Percentiles rank a stretch among this genome's conserved stretches.
Evolutionary conservation across 2,113 vertebrate species (phyloP).

Genomic region (Melanerpes aurifrons): DNA sequence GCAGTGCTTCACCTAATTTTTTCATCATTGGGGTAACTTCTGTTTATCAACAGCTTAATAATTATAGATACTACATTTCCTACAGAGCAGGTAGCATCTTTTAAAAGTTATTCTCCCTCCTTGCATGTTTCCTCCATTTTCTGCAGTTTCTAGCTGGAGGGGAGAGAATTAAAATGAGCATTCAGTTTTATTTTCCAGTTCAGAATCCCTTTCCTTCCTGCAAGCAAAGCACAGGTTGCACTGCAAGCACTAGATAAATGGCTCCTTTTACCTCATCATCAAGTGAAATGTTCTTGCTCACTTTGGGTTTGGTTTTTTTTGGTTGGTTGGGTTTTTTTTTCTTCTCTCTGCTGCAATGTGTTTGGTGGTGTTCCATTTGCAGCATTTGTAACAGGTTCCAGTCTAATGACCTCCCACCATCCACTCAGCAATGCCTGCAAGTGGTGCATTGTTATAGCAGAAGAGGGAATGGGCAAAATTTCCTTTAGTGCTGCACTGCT

Average conservation of each 20-base stretch:
- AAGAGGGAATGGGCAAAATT: neutral
- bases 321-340: neutral
- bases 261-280: neutral
- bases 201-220: neutral
- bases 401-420: neutral
- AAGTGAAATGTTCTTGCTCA: neutral
- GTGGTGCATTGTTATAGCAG: neutral
- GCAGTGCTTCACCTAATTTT: neutral
- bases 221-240: neutral
- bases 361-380: slow-evolving; percentile 28
- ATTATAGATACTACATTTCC: neutral
- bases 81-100: neutral
- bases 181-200: slow-evolving; percentile 44
- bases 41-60: neutral
- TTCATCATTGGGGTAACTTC: neutral
- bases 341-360: neutral
- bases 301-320: neutral
- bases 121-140: neutral
- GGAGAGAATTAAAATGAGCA: neutral
- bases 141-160: neutral
- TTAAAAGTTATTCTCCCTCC: neutral
- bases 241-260: slow-evolving; percentile 24
- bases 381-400: slow-evolving; percentile 24
- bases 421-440: neutral
- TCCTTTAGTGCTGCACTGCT: neutral